These are phyloP conservation scores for Drosophila dunni DNA, from an alignment of 1,140 invertebrate genomes.

Conservation along the genomic window DNA sequence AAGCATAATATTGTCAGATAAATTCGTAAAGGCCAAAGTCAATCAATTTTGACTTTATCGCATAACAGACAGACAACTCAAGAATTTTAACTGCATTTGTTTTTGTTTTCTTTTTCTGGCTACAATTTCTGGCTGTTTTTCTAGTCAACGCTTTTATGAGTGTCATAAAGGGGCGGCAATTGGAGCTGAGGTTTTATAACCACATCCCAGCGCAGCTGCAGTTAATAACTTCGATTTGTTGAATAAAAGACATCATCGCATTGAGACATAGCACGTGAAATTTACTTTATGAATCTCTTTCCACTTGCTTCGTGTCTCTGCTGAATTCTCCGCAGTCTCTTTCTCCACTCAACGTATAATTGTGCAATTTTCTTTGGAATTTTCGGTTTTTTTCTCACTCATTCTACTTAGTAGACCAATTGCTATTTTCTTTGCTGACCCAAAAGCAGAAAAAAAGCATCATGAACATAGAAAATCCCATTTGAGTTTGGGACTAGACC, in stretches of 20 bases:
- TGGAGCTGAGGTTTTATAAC: slow-evolving; percentile 17
- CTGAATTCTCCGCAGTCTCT: neutral
- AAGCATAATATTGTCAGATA: slow-evolving; percentile 41
- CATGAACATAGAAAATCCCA: slow-evolving; percentile 21
- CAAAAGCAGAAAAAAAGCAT: slow-evolving; percentile 9
- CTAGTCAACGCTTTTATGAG: slow-evolving; percentile 38
- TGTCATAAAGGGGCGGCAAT: slow-evolving; percentile 9
- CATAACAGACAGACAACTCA: no score
- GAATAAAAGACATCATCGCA: slow-evolving; percentile 24
- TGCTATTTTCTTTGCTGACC: slow-evolving; percentile 33
- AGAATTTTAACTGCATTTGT: slow-evolving; percentile 40
- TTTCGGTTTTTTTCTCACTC: slow-evolving; percentile 4
- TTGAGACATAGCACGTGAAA: slow-evolving; percentile 35
- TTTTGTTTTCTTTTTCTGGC: slow-evolving; percentile 22
- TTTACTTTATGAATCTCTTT: slow-evolving; percentile 22
- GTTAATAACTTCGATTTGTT: slow-evolving; percentile 75
- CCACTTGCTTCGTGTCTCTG: neutral
- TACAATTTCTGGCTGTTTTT: slow-evolving; percentile 21
- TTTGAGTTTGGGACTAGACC: slow-evolving; percentile 43
- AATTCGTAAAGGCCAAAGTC: slow-evolving; percentile 33
- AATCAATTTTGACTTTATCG: slow-evolving; percentile 20
- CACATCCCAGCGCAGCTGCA: slow-evolving; percentile 53
- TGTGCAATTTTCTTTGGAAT: slow-evolving; percentile 49
- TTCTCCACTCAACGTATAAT: slow-evolving; percentile 42
- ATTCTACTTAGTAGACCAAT: slow-evolving; percentile 8